Percentiles rank a stretch among this genome's conserved stretches.
These are phyloP conservation scores for Dinoponera quadriceps DNA, from an alignment of 1,140 invertebrate genomes.

Conservation along the genomic window DNA sequence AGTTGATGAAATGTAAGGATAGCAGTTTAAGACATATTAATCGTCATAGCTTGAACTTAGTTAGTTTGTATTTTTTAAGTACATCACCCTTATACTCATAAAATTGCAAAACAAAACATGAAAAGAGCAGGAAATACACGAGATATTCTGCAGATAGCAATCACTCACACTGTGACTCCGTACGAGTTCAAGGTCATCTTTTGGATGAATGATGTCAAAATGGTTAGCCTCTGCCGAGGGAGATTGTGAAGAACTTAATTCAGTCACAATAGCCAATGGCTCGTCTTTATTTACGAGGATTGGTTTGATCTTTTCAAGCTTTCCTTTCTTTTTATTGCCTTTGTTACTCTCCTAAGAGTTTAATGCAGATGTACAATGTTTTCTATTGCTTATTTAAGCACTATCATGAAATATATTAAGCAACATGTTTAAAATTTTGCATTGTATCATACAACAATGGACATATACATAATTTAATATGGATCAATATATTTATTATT, in stretches of 20 bases:
- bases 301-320: slow-evolving; percentile 86
- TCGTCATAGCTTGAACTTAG: background rate
- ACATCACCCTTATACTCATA: background rate
- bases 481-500: slow-evolving; percentile 41
- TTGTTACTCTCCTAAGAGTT: slow-evolving; percentile 82
- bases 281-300: slow-evolving; percentile 90
- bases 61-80: no score
- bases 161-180: slow-evolving; percentile 82
- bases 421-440: slow-evolving; percentile 30
- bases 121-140: slow-evolving; percentile 50
- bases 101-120: slow-evolving; percentile 14
- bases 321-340: slow-evolving; percentile 85
- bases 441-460: slow-evolving; percentile 62
- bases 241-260: slow-evolving; percentile 77
- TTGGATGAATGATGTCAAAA: slow-evolving; percentile 92
- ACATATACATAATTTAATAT: slow-evolving; percentile 45
- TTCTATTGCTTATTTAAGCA: slow-evolving; percentile 32
- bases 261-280: slow-evolving; percentile 80
- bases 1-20: background rate
- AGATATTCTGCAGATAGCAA: slow-evolving; percentile 61
- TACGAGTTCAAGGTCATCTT: slow-evolving; percentile 92
- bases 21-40: slow-evolving; percentile 13
- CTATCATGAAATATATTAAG: slow-evolving; percentile 25
- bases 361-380: slow-evolving; percentile 71
- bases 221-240: slow-evolving; percentile 87